Conservation (phyloP, 2,113 vertebrate species). For the Vulpes vulpes region DNA sequence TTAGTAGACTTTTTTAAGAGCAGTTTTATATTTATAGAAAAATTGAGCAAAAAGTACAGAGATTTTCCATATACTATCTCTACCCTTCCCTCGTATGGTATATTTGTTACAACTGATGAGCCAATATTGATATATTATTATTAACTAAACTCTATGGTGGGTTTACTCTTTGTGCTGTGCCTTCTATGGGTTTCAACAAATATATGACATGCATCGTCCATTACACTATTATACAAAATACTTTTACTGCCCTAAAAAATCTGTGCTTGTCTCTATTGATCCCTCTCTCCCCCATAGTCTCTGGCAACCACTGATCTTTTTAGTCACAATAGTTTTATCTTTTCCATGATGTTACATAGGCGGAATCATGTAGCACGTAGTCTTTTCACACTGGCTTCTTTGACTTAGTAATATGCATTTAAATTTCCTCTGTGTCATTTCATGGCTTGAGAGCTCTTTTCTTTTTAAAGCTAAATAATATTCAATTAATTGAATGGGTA, state of each 20-base stretch:
- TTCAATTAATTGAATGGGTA: background rate
- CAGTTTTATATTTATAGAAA: background rate
- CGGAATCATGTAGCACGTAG: background rate
- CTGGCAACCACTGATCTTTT: background rate
- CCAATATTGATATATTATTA: background rate
- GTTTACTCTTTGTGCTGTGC: background rate
- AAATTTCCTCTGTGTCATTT: background rate
- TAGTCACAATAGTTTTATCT: background rate
- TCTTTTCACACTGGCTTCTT: conserved; percentile 2
- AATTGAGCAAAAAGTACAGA: background rate
- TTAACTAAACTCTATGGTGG: background rate
- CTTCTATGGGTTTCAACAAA: background rate
- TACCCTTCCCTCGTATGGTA: background rate
- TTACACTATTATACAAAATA: background rate
- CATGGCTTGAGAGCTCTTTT: background rate
- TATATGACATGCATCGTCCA: background rate
- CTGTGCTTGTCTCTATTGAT: background rate
- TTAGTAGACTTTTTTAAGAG: background rate
- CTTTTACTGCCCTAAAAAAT: background rate
- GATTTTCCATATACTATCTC: background rate
- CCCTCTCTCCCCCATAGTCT: background rate
- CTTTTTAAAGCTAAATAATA: conserved; percentile 28
- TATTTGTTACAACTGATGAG: background rate
- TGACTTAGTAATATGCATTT: background rate
- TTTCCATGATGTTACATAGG: background rate